phyloP scores from a whole-genome alignment of 2,888 invertebrate genomes.

The Patella caerulea region DNA sequence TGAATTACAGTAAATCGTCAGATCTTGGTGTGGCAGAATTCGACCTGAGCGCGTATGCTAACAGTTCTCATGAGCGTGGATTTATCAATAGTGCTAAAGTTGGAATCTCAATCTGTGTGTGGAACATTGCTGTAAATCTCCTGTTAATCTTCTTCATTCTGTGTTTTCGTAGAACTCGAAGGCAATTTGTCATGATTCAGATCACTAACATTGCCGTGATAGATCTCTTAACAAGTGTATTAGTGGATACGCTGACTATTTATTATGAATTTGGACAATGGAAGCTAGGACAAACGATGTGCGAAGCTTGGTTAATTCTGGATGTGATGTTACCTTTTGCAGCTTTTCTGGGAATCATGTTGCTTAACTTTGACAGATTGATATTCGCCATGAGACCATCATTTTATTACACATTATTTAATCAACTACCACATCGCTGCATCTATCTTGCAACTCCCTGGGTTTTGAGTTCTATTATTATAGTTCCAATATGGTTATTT shows the following conservation, averaged over 20 bases:
- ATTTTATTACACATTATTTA: slow-evolving; percentile 27
- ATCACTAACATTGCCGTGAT: slow-evolving; percentile 29
- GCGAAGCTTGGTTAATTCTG: slow-evolving; percentile 41
- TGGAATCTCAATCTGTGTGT: slow-evolving; percentile 29
- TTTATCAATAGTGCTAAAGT: slow-evolving; percentile 35
- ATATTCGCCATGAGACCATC: slow-evolving; percentile 34
- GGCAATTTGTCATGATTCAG: slow-evolving; percentile 28
- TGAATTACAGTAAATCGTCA: too few species aligned
- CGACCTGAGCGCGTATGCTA: slow-evolving; percentile 17
- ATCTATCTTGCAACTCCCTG: slow-evolving; percentile 29
- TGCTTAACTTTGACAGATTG: slow-evolving; percentile 37
- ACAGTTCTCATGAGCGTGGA: slow-evolving; percentile 36
- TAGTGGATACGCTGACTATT: slow-evolving; percentile 39
- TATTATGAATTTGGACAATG: slow-evolving; percentile 40
- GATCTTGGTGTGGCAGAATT: background rate
- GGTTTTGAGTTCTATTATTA: slow-evolving; percentile 27
- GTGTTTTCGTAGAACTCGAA: slow-evolving; percentile 3
- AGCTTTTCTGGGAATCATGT: slow-evolving; percentile 34
- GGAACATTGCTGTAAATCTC: slow-evolving; percentile 25
- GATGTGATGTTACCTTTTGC: slow-evolving; percentile 37
- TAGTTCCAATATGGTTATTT: slow-evolving; percentile 39
- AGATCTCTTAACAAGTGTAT: slow-evolving; percentile 30
- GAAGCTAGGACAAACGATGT: slow-evolving; percentile 33
- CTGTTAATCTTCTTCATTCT: slow-evolving; percentile 22
- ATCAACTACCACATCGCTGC: background rate